These are phyloP conservation scores for Macroteleia sp. DNA, from an alignment of 2,888 invertebrate species.

Conservation along the genomic window DNA sequence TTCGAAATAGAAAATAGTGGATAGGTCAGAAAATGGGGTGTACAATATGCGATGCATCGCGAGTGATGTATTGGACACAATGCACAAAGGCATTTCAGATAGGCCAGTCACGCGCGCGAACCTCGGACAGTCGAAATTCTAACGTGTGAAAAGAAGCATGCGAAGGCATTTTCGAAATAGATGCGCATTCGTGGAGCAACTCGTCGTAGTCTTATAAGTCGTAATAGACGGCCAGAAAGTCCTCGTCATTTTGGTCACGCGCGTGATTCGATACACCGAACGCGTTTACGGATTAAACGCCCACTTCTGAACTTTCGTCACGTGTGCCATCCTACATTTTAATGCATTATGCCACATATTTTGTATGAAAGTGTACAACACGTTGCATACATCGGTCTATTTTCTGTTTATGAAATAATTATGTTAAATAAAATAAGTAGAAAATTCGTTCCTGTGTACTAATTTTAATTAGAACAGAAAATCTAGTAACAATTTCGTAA, in stretches of 20 bases:
- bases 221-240: constrained; percentile 58
- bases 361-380: constrained; percentile 18
- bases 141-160: constrained; percentile 51
- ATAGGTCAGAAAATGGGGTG: constrained; percentile 18
- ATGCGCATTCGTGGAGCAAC: constrained; percentile 52
- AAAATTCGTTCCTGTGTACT: no score
- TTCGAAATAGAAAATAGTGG: constrained; percentile 50
- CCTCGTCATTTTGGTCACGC: constrained; percentile 77
- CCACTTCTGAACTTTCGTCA: constrained; percentile 61
- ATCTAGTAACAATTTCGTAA: no score
- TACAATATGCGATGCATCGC: constrained; percentile 41
- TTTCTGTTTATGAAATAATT: constrained; percentile 37
- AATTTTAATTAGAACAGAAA: no score
- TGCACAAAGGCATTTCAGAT: constrained; percentile 33
- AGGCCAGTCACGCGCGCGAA: constrained; percentile 72
- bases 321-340: constrained; percentile 60
- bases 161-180: constrained; percentile 47
- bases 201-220: constrained; percentile 54
- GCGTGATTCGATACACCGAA: constrained; percentile 70
- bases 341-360: constrained; percentile 56
- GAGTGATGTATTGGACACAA: constrained; percentile 47
- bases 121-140: constrained; percentile 61
- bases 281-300: constrained; percentile 70
- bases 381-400: constrained; percentile 31
- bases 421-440: no score